Base-by-base conservation (phyloP, 2,113 vertebrate genomes). In the Thunnus maccoyii region DNA sequence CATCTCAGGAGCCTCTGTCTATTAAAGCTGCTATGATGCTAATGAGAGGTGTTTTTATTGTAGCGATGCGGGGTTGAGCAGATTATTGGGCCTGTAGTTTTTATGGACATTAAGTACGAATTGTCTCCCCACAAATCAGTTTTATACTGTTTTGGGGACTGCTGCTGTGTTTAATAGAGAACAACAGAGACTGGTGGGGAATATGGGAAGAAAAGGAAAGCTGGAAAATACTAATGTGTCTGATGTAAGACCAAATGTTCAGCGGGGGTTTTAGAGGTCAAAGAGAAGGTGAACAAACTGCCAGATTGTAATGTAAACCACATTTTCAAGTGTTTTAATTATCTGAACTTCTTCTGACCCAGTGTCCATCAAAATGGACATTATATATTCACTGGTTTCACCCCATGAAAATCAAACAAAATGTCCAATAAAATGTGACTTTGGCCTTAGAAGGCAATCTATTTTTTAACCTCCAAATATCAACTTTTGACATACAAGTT, bases 61-160 rank as follows among this genome's bases (percentile, higher is more conserved):
- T 50, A 50, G 62, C 4, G 1, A 70, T 41, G 52, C 70, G 60
- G 73, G 47, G 18, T 27, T 58, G 47, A 55, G 44, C 61, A 55
- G 44, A 71, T 86, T 76, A 82, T 62, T 76, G 67, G 68, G 51
- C 46, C 14, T 67, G 64, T 56, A 56, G 52, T 63, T 8, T 36
- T 86, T 73, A 85, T 80, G 63, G 78, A 80, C 51, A 32, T 70
- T 83, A 84, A 78, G 83, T 68, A 87, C 72, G 80, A 84, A 86
- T 58, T 41, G 65, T 69, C 72, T 69, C 58, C 27, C 57, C 72
- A 75, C 83, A 86, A 74, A 86, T 79, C 62, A 65, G 30, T 27
- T 77, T 77, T 77, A 80, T 57, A 18, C 74, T 65, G 48, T 36
- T 69, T 68, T 27, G 3, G 22, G 44, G 65, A 61, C 41, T 41